These are phyloP conservation scores for Eupleurogrammus muticus DNA, from an alignment of 2,797 vertebrate genomes.

Conservation along the genomic window DNA sequence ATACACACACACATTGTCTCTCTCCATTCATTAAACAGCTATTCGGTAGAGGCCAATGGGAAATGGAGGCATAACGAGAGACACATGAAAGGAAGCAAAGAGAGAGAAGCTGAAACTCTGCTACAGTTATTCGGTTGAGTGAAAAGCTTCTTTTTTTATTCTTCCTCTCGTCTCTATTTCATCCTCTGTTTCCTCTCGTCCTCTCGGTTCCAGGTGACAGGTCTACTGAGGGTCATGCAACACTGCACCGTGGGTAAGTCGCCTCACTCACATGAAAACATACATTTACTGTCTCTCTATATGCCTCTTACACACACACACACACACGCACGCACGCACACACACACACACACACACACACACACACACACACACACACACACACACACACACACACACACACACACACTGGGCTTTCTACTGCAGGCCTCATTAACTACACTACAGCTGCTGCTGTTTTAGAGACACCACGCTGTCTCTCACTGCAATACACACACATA, in stretches of 20 bases:
- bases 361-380: no score
- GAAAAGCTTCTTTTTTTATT: conserved; percentile 59
- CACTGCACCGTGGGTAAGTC: conserved; percentile 80
- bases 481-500: conserved; percentile 45
- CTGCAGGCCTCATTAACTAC: conserved; percentile 85
- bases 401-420: conserved; percentile 75
- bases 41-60: conserved; percentile 65
- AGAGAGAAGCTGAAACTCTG: conserved; percentile 74
- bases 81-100: conserved; percentile 67
- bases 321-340: no score
- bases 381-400: no score
- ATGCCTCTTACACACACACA: conserved; percentile 41
- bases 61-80: conserved; percentile 64
- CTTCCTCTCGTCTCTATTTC: conserved; percentile 64
- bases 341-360: no score
- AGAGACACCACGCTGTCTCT: conserved; percentile 67
- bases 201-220: conserved; percentile 82
- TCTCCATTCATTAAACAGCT: conserved; percentile 75
- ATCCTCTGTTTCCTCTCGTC: conserved; percentile 69
- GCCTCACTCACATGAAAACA: conserved; percentile 68
- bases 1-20: no score
- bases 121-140: conserved; percentile 77
- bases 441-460: conserved; percentile 81
- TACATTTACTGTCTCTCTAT: conserved; percentile 62
- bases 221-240: conserved; percentile 81